Evolutionary conservation across 2,113 vertebrate genomes (phyloP), one percentile per base, ranked within the genome.

Genomic region (Choloepus hoffmanni): DNA sequence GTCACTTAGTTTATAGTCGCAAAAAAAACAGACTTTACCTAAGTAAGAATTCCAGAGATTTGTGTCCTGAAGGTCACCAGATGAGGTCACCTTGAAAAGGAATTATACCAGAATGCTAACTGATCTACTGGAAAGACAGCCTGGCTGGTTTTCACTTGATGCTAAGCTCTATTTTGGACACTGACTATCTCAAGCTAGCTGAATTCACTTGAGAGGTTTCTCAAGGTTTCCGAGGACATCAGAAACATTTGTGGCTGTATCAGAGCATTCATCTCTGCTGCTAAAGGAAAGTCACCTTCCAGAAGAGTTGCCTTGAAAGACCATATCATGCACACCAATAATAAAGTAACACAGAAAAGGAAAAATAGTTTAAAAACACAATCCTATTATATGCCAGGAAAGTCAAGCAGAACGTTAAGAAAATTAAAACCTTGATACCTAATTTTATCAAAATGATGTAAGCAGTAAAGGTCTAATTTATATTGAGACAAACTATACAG

Each of bases 141-240:
- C 89, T 86, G 26, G 65, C 92, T 96, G 78, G 45, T 92, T 85
- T 73, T 95, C 73, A 90, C 18, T 53, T 58, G 73, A 95, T 76
- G 77, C 76, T 81, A 73, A 0, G 3, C 94, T 95, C 94, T 95
- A 95, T 92, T 92, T 96, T 95, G 53, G 74, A 96, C 55, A 65
- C 45, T n/a, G 28, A 92, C 58, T 70, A 74, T 97, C 88, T 96
- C 76, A 70, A 94, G 68, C 72, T 68, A 60, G 15, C 60, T 88
- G 81, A 96, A 97, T 58, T 58, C 55, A 58, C 84, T 84, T 93
- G 73, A 95, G 91, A 89, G 45, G 81, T 73, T 98, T 95, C 76
- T 55, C 81, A 93, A 86, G 63, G 79, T 93, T 97, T 36, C 96
- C 96, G 97, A 97, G 96, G 97, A 93, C 94, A 81, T 94, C 70